Conservation (phyloP, 2,113 vertebrate species). For the Neogobius melanostomus region DNA sequence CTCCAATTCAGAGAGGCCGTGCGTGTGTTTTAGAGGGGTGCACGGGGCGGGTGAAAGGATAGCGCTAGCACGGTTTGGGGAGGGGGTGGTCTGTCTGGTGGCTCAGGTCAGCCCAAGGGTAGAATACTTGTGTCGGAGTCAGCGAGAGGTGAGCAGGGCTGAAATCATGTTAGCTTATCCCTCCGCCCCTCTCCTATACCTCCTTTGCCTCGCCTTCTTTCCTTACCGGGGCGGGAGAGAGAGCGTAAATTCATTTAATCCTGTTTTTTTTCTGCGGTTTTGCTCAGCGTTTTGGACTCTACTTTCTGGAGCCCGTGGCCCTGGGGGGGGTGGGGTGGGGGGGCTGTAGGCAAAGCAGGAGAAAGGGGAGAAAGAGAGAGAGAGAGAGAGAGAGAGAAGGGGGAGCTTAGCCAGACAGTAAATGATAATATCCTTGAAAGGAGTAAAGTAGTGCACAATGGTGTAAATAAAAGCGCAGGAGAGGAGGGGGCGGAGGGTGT, state of each 20-base stretch:
- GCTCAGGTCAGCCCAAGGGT: slow-evolving; percentile 80
- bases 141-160: slow-evolving; percentile 79
- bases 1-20: slow-evolving; percentile 59
- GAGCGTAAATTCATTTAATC: slow-evolving; percentile 82
- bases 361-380: not conserved
- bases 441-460: slow-evolving; percentile 57
- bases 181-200: slow-evolving; percentile 24
- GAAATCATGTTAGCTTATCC: slow-evolving; percentile 80
- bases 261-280: slow-evolving; percentile 77
- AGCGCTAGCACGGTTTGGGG: slow-evolving; percentile 1
- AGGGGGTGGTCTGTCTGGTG: slow-evolving; percentile 67
- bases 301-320: slow-evolving; percentile 45
- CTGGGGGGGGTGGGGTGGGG: no score
- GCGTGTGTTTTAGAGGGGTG: slow-evolving; percentile 30
- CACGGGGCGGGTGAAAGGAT: slow-evolving; percentile 25
- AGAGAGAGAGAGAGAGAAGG: not conserved
- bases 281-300: slow-evolving; percentile 71
- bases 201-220: slow-evolving; percentile 20
- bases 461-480: slow-evolving; percentile 56
- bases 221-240: slow-evolving; percentile 55
- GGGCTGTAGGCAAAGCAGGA: slow-evolving; percentile 43
- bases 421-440: slow-evolving; percentile 73
- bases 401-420: slow-evolving; percentile 57
- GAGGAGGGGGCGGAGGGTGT: slow-evolving; percentile 8
- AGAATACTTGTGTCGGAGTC: slow-evolving; percentile 81